Conservation (phyloP, 53 echinoderm and acorn worm species). For the Henricia sp. region DNA sequence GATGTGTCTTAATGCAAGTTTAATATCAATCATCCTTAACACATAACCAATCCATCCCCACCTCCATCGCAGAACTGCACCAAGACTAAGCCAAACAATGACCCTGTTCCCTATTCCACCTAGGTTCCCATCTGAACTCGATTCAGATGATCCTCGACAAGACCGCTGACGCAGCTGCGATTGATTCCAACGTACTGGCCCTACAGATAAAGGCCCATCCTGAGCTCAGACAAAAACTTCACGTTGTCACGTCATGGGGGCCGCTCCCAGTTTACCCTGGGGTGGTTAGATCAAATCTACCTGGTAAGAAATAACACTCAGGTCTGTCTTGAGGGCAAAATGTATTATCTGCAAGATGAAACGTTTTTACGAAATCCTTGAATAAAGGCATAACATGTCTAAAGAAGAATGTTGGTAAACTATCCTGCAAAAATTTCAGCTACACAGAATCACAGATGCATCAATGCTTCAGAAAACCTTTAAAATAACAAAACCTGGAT, state of each 20-base stretch:
- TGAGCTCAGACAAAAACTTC: slow-evolving; percentile 63
- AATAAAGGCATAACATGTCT: no score
- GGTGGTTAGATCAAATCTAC: slow-evolving; percentile 74
- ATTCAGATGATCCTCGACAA: slow-evolving; percentile 82
- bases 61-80: no score
- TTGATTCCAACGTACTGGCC: slow-evolving; percentile 75
- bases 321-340: no score
- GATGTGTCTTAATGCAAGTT: neutral
- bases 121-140: slow-evolving; percentile 85
- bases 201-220: slow-evolving; percentile 66
- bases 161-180: slow-evolving; percentile 71
- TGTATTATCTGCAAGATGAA: no score
- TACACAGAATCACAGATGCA: no score
- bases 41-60: neutral
- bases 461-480: no score
- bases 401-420: no score
- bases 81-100: no score
- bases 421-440: no score
- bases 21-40: neutral
- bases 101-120: no score
- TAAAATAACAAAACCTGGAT: no score
- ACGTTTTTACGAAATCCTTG: no score
- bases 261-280: slow-evolving; percentile 79
- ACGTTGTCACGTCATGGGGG: slow-evolving; percentile 81
- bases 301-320: slow-evolving; percentile 70